Conservation (phyloP, 2,113 vertebrate genomes). For the Rhea americana region DNA sequence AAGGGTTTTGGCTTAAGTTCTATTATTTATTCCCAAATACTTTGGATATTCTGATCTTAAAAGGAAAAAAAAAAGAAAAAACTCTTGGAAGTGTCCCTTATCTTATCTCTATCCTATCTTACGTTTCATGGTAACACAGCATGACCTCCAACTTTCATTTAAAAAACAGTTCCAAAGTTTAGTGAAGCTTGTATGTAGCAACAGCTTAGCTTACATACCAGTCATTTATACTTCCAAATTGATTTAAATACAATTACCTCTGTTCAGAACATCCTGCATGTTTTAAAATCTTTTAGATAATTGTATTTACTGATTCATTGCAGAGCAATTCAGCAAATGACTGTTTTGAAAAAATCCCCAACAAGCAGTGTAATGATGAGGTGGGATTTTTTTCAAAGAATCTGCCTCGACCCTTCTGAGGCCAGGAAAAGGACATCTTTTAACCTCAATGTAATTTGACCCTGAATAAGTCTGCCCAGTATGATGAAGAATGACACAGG, state of each 20-base stretch:
- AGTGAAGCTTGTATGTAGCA: neutral
- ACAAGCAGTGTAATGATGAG: neutral
- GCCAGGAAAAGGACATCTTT: neutral
- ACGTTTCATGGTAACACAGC: neutral
- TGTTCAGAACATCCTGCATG: neutral
- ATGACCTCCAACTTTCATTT: neutral
- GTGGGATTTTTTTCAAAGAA: neutral
- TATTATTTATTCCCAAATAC: neutral
- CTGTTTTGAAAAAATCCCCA: neutral
- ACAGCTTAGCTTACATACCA: neutral
- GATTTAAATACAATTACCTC: neutral
- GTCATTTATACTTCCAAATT: neutral
- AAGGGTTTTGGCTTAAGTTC: neutral
- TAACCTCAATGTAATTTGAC: neutral
- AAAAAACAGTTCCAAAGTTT: neutral
- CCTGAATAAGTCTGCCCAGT: neutral
- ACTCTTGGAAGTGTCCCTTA: neutral
- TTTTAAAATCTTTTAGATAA: neutral
- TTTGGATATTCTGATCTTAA: too few species aligned
- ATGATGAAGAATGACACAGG: neutral
- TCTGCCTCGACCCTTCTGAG: neutral
- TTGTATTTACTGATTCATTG: accelerated
- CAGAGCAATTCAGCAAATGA: neutral
- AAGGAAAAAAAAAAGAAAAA: too few species aligned
- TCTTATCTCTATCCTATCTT: neutral